These are phyloP conservation scores for Psilanteris sp. DNA, from an alignment of 1,140 invertebrate genomes.

Conservation along the genomic window DNA sequence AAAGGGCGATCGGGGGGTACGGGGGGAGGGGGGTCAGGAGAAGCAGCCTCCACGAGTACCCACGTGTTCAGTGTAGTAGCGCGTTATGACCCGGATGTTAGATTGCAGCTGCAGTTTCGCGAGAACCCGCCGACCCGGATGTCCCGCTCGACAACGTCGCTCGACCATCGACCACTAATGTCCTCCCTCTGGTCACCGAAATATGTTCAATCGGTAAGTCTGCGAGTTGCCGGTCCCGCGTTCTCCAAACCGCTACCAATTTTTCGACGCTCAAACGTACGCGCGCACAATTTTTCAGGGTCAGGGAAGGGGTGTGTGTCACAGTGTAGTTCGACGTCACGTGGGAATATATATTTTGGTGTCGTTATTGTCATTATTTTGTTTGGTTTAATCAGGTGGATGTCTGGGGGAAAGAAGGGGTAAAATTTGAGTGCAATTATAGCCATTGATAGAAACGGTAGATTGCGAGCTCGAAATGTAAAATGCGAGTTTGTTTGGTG, in stretches of 20 bases:
- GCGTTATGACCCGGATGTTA: conserved; percentile 81
- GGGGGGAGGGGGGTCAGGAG: conserved; percentile 69
- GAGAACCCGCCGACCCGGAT: conserved; percentile 79
- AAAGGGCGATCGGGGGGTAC: conserved; percentile 52
- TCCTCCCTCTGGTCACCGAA: conserved; percentile 76
- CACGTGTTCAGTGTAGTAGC: conserved; percentile 81
- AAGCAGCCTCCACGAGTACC: conserved; percentile 78
- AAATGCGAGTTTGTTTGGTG: no score
- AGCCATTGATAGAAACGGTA: no score
- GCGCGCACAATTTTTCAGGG: background rate
- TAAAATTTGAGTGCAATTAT: no score
- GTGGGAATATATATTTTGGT: conserved; percentile 5
- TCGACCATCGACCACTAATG: conserved; percentile 76
- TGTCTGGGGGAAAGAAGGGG: no score
- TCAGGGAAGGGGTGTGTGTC: background rate
- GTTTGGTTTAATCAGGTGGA: no score
- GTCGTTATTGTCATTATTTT: no score
- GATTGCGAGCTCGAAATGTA: no score
- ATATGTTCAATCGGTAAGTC: conserved; percentile 81
- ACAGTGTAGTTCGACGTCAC: conserved; percentile 6
- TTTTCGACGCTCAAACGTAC: background rate
- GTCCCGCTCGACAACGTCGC: conserved; percentile 74
- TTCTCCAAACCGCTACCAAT: conserved; percentile 22
- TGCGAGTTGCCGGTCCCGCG: conserved; percentile 15
- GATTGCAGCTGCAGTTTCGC: conserved; percentile 80